These are phyloP conservation scores for Mormyrops attenuatus DNA, from an alignment of 2,797 vertebrate species.

Conservation along the genomic window DNA sequence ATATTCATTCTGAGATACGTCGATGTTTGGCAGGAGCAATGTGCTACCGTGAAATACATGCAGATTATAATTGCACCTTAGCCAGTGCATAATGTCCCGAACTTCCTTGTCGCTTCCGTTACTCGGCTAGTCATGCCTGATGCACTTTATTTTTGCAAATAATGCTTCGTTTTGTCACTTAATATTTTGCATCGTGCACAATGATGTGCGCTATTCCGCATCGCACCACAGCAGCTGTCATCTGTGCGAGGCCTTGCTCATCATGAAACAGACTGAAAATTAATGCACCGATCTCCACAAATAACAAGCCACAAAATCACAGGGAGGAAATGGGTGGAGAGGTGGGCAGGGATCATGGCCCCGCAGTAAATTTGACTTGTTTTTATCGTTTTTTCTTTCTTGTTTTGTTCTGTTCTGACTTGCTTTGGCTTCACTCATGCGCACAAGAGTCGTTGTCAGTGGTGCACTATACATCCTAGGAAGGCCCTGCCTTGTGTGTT, in stretches of 20 bases:
- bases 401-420: neutral
- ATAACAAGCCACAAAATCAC: neutral
- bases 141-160: neutral
- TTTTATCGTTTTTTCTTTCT: neutral
- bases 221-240: neutral
- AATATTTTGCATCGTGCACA: neutral
- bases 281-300: neutral
- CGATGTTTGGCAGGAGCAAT: conserved; percentile 14
- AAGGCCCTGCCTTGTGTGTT: neutral
- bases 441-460: neutral
- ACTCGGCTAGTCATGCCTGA: neutral
- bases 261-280: neutral
- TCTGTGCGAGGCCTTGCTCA: neutral
- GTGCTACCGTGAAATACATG: conserved; percentile 39
- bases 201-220: neutral
- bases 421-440: neutral
- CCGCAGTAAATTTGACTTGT: neutral
- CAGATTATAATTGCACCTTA: conserved; percentile 41
- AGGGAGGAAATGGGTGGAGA: neutral
- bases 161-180: neutral
- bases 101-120: neutral
- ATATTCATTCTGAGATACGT: neutral
- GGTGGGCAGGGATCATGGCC: neutral
- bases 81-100: conserved; percentile 15
- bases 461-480: neutral